Evolutionary conservation across 2,888 invertebrate genomes (phyloP), one percentile per base, ranked within the genome.

Genomic region (Drosophila affinis): DNA sequence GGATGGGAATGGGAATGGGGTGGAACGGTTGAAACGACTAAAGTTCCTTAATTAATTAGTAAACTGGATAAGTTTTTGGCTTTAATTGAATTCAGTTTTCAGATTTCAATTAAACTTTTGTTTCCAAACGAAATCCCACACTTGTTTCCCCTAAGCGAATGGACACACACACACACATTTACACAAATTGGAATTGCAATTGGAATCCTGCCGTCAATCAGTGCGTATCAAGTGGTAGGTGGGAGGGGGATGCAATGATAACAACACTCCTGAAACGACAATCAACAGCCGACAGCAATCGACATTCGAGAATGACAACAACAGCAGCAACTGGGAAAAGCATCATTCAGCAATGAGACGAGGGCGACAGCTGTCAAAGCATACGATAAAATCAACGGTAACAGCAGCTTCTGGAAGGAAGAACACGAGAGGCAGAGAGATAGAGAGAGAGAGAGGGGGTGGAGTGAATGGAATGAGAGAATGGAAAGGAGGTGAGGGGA

Each of bases 361-460:
- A 49, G 68, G 18, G 67, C 76, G 84, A 84, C 84, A 84, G 88
- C 86, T 84, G 84, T 88, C 84, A 84, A 84, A 84, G 84, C 88
- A 84, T 53, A 71, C 72, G 67, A 69, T 72, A 73, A 71, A 69
- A 81, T 75, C 75, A 72, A 67, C 47, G 68, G 55, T 29, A 70
- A 45, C 46, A 39, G 14, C 39, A 39, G 39, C 39, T 39, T 4
- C 39, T 21, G 0, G 21, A 21, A 21, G 21, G 21, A 14, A 2
- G 39, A n/a, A 39, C 14, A 14, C 49, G 67, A 67, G 24, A 48
- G 21, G 27, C 44, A 62, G 55, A 29, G 48, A 54, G 44, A 29
- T 18, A 21, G 44, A n/a, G 21, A 14, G 18, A 14, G 29, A 10
- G 7, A n/a, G 56, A 49, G 18, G 67, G 65, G 48, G 56, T 5